Evolutionary conservation across 2,797 vertebrate species (phyloP), one percentile per base, ranked within the genome.

Genomic region (Rhinichthys osculus): DNA sequence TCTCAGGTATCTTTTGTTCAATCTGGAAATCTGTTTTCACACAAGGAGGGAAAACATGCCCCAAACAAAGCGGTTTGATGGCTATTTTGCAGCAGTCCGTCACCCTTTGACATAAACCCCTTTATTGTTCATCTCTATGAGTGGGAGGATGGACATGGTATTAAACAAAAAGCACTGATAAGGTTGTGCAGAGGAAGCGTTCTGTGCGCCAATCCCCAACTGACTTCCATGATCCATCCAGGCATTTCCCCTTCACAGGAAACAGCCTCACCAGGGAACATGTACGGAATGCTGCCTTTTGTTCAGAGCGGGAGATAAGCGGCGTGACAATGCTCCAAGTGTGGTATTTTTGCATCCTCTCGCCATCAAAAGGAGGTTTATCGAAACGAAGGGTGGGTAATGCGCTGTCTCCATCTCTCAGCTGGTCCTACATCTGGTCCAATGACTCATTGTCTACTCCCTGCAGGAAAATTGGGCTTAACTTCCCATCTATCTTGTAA

Each of bases 221-320:
- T 92, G 93, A 92, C 85, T 92, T 90, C 90, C 90, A 91, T 89
- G 79, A 91, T 93, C 93, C 40, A 86, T 90, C 83, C 86, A 86
- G 88, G 89, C 89, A 92, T 91, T 93, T 91, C 93, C 91, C 90
- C 91, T 92, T 92, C 89, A 90, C 93, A 95, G 95, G 95, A 95
- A 93, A 92, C 90, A 89, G 92, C 91, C 91, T 93, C 91, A 82
- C 92, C 94, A 94, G 94, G 95, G 94, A 96, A 95, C 93, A 94
- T 90, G 83, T 87, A 69, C 91, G 92, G 94, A 95, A 96, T 95
- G 95, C 90, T 89, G 93, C 91, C 92, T 90, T 92, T 93, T 94
- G 93, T 95, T 95, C 94, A 42, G 79, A 78, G 78, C 59, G 44
- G 57, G 74, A 35, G 89, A 88, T 86, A 86, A 88, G 66, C 21